Conservation (phyloP, 2,113 vertebrate species). For the Panurus biarmicus region DNA sequence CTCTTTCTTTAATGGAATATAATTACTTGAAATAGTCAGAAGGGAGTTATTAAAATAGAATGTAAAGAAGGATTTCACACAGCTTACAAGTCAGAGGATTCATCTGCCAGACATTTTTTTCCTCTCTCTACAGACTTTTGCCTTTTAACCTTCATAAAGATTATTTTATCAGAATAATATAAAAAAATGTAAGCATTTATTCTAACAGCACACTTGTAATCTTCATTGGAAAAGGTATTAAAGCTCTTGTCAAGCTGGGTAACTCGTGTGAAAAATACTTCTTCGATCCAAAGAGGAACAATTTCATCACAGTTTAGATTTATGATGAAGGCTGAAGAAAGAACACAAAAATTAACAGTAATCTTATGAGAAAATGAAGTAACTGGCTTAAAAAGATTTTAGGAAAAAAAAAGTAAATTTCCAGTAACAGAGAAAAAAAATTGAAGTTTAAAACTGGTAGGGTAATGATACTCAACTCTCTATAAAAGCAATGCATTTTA, state of each 20-base stretch:
- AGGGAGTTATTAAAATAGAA: background rate
- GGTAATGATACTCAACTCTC: background rate
- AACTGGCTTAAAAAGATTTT: background rate
- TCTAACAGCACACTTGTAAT: background rate
- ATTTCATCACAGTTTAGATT: background rate
- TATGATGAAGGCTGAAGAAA: background rate
- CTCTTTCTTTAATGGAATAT: background rate
- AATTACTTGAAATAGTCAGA: background rate
- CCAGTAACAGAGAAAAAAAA: background rate
- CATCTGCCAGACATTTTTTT: background rate
- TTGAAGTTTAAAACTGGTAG: background rate
- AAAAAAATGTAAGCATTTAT: background rate
- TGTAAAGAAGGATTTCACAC: background rate
- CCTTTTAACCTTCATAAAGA: slow-evolving; percentile 25
- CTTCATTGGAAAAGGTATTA: background rate
- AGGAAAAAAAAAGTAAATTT: background rate
- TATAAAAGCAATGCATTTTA: background rate
- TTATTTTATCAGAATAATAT: background rate
- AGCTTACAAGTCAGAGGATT: background rate
- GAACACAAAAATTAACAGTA: background rate
- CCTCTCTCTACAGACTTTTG: background rate
- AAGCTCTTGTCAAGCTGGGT: background rate
- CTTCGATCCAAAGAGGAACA: background rate
- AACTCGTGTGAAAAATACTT: slow-evolving; percentile 4
- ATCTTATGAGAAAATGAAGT: background rate